A percentile compares a stretch with the other conserved stretches of the same genome.
These are phyloP conservation scores for Tribolium castaneum DNA, from an alignment of 1,140 invertebrate genomes.

Conservation along the genomic window DNA sequence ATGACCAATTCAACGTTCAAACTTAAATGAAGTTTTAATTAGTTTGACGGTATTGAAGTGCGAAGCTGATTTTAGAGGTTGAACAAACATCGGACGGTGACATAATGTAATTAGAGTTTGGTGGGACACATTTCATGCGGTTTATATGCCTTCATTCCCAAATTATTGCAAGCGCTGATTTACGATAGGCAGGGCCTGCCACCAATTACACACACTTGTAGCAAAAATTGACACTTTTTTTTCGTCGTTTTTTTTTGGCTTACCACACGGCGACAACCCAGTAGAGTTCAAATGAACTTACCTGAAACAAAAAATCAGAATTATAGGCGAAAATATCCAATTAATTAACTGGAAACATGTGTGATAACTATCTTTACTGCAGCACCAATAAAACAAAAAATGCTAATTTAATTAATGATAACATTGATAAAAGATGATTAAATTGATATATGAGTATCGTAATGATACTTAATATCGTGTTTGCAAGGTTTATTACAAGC, in stretches of 20 bases:
- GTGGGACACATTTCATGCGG: neutral
- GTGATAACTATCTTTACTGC: neutral
- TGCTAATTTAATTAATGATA: too few relatives aligned
- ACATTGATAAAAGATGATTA: too few relatives aligned
- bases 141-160: neutral
- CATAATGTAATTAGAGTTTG: conserved; percentile 22
- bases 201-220: too few relatives aligned
- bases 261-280: neutral
- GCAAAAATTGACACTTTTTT: too few relatives aligned
- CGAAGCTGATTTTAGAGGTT: conserved; percentile 1
- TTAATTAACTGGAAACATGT: too few relatives aligned
- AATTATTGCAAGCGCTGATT: neutral
- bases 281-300: neutral
- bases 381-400: too few relatives aligned
- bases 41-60: conserved; percentile 28
- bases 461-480: too few relatives aligned
- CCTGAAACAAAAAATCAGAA: neutral
- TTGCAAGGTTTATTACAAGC: too few relatives aligned
- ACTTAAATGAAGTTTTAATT: conserved; percentile 41
- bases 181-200: neutral
- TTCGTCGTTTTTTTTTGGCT: too few relatives aligned
- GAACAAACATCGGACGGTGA: neutral
- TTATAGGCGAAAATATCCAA: too few relatives aligned
- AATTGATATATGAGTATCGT: too few relatives aligned
- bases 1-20: conserved; percentile 31